Evolutionary conservation across 2,888 invertebrate species (phyloP).

Genomic region (Plebejus melissa): DNA sequence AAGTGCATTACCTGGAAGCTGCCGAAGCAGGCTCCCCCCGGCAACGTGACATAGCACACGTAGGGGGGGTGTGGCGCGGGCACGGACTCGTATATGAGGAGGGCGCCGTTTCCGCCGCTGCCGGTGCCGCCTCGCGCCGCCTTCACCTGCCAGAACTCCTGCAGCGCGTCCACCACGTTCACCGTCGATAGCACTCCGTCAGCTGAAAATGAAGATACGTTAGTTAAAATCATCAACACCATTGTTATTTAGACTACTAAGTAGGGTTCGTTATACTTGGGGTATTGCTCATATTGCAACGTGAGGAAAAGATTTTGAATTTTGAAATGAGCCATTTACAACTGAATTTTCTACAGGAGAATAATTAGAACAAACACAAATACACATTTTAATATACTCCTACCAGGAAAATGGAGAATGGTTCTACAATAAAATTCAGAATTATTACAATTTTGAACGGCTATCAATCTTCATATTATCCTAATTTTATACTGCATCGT

Average conservation of each 20-base stretch:
- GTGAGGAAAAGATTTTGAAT: too few species aligned
- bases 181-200: slow-evolving; percentile 81
- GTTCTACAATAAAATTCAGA: too few species aligned
- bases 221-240: neutral
- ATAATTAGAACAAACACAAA: too few species aligned
- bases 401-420: too few species aligned
- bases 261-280: too few species aligned
- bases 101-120: slow-evolving; percentile 91
- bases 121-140: slow-evolving; percentile 84
- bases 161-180: slow-evolving; percentile 96
- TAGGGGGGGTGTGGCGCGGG: slow-evolving; percentile 94
- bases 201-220: slow-evolving; percentile 42
- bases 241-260: neutral
- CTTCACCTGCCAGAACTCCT: slow-evolving; percentile 99
- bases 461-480: too few species aligned
- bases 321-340: neutral
- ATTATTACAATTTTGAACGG: too few species aligned
- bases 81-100: slow-evolving; percentile 96
- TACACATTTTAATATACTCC: too few species aligned
- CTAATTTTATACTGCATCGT: too few species aligned
- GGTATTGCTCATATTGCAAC: too few species aligned
- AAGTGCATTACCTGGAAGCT: slow-evolving; percentile 87
- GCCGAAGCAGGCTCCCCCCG: slow-evolving; percentile 97
- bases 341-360: too few species aligned
- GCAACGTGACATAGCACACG: slow-evolving; percentile 95